Evolutionary conservation across 2,888 invertebrate species (phyloP), one percentile per base, ranked within the genome.

Genomic region (Chrysodeixis includens): DNA sequence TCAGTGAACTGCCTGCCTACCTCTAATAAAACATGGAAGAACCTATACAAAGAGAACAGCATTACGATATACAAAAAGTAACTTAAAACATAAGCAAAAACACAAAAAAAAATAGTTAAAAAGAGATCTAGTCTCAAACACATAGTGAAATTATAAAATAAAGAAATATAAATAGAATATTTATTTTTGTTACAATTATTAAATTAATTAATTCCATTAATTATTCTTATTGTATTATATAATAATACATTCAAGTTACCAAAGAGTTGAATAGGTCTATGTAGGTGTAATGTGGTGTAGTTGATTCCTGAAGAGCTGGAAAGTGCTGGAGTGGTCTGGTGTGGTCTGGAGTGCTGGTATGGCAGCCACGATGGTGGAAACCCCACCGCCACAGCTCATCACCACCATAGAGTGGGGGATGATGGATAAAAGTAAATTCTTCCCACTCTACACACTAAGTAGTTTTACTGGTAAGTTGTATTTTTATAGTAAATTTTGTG

Each of bases 351-450:
- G 5, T n/a, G 18, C 14, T 10, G 78, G 59, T 0, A 94, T 93
- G 91, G 91, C 92, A 0, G 91, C 93, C 0, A 91, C 91, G 0
- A 94, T 96, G 88, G 96, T 96, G 30, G 96, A 96, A 80, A 92
- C 94, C 14, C 96, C 96, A 6, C 94, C 94, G 0, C 94, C 95
- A 0, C 94, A 96, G 79, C 96, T 97, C 62, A 97, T 98, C 71
- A 97, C 97, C 30, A 98, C 97, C 7, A 99, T 99, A 72, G 99
- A 99, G 92, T 98, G 99, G 98, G 97, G 99, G 78, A 99, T 99
- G 99, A 98, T 99, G 98, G 98, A 99, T 91, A 99, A 98, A 86
- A 96, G 96, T 55, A 99, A 98, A 88, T 99, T 99, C 89, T 98
- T 98, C 87, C 99, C 99, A 0, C 93, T 99, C 64, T 98, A 98